Conservation (phyloP, 1,140 invertebrate genomes). For the Papilio machaon region DNA sequence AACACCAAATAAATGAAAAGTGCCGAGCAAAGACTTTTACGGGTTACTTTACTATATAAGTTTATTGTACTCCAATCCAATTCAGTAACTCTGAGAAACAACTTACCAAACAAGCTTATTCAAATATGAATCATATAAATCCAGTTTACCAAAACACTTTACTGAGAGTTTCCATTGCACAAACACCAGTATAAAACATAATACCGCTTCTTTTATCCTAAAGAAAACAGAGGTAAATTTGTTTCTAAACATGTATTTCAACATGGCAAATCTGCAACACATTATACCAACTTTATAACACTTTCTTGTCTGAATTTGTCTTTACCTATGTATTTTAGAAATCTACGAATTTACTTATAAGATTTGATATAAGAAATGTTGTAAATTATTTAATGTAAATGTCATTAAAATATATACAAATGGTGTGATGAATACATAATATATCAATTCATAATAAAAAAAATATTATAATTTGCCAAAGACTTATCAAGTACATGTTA, state of each 20-base stretch:
- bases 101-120: not conserved
- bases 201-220: no score
- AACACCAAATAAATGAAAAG: not conserved
- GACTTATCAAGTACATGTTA: constrained; percentile 1
- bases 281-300: not conserved
- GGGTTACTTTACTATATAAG: not conserved
- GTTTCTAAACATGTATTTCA: not conserved
- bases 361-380: not conserved
- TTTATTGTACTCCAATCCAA: not conserved
- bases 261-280: not conserved
- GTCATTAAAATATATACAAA: not conserved
- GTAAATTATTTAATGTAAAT: not conserved
- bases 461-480: constrained; percentile 4
- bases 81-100: not conserved
- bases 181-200: no score
- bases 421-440: not conserved
- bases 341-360: not conserved
- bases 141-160: not conserved
- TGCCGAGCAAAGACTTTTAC: no score
- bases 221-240: no score
- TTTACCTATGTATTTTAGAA: not conserved
- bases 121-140: not conserved
- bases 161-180: not conserved
- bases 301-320: not conserved
- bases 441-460: not conserved